phyloP scores from a whole-genome alignment of 2,113 vertebrate species.

The Phalacrocorax pelagicus region DNA sequence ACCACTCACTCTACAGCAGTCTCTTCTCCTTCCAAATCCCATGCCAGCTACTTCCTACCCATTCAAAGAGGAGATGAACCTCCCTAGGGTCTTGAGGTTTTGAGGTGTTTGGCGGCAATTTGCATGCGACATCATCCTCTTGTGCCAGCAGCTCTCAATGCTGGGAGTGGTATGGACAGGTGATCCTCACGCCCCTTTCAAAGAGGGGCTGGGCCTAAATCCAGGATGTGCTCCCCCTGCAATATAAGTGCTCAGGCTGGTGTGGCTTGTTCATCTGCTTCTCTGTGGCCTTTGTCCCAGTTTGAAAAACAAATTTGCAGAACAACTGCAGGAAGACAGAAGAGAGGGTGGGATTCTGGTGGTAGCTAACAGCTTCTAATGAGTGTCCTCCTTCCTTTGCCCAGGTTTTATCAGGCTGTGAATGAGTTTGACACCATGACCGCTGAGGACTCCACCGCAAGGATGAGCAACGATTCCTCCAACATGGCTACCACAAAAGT shows the following conservation, averaged over 20 bases:
- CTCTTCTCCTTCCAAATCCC: background rate
- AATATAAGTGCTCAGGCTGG: background rate
- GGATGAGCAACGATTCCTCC: constrained; percentile 87
- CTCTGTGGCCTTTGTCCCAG: background rate
- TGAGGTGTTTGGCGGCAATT: background rate
- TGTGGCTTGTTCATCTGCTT: background rate
- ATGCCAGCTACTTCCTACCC: background rate
- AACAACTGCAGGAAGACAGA: background rate
- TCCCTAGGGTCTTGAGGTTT: background rate
- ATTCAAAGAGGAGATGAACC: background rate
- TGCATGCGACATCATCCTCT: background rate
- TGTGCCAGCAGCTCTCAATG: background rate
- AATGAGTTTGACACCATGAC: constrained; percentile 96
- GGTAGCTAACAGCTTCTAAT: background rate
- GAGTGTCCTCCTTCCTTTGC: background rate
- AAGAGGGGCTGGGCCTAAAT: background rate
- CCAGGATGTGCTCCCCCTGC: background rate
- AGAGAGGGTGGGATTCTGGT: background rate
- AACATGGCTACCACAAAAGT: constrained; percentile 71
- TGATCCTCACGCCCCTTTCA: background rate
- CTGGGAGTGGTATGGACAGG: background rate
- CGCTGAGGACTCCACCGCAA: constrained; percentile 90
- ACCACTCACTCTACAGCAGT: background rate
- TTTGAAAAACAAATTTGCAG: background rate
- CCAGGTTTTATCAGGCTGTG: constrained; percentile 81